Evolutionary conservation across 2,113 vertebrate genomes (phyloP), one percentile per base, ranked within the genome.

Genomic region (Rallus limicola): DNA sequence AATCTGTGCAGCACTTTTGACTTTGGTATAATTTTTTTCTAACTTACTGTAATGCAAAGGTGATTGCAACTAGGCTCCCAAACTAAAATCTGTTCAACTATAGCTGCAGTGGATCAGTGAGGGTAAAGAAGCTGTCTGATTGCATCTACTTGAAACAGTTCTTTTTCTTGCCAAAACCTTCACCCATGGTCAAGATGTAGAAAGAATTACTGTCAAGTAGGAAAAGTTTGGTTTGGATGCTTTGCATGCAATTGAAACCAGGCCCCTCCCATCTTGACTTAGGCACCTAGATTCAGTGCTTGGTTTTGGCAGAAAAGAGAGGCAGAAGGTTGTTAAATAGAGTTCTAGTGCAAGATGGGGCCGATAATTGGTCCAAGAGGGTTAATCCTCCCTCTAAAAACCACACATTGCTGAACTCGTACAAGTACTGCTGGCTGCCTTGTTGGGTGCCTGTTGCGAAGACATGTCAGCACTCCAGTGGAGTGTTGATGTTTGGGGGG

Each of bases 361-460:
- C n/a, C 46, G 19, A 55, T 31, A n/a, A 50, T 55, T 75, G 29
- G 10, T 33, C 16, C 23, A 25, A 50, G 58, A 50, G 52, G 16
- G 33, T 29, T 81, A 24, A 58, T 63, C 8, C 23, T 81, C 5
- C 36, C 25, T 33, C 36, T 34, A 25, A 28, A 59, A 79, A 15
- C 3, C 31, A 16, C 9, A 52, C 8, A 2, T 6, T 79, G 34
- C n/a, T 79, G 55, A 33, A 46, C 11, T 56, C 9, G 1, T 11
- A 11, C 8, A 23, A 48, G 31, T 20, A 4, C 26, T 55, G 15
- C 38, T 90, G 56, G 28, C 36, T 90, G 33, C 4, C 6, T 34
- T 65, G 63, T 68, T 2, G 17, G 23, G 10, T 74, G n/a, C 34
- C 23, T 0, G 0, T 69, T 53, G 40, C 1, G 5, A 75, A 46